phyloP scores from a whole-genome alignment of 2,888 invertebrate genomes.

The Nycteola revayana region DNA sequence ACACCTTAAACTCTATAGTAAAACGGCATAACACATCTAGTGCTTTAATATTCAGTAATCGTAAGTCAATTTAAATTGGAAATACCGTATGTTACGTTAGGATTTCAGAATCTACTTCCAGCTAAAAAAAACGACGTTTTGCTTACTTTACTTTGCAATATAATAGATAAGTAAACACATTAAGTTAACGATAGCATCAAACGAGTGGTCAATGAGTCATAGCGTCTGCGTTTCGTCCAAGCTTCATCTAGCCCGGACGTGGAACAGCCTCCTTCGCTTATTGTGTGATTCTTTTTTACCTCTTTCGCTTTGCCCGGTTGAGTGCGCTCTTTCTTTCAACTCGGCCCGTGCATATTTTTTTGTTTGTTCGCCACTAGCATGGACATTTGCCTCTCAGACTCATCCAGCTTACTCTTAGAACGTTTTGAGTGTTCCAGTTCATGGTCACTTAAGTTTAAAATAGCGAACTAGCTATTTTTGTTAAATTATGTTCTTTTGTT shows the following conservation, averaged over 20 bases:
- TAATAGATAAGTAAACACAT: not conserved
- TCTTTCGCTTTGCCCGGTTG: constrained; percentile 58
- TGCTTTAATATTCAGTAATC: too few species aligned
- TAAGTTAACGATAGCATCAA: constrained; percentile 8
- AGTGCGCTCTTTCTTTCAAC: constrained; percentile 63
- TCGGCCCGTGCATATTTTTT: constrained; percentile 56
- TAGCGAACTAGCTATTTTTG: constrained; percentile 31
- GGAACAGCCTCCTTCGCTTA: constrained; percentile 55
- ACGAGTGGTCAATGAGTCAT: constrained; percentile 32
- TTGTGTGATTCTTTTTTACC: constrained; percentile 62
- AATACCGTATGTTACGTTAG: too few species aligned
- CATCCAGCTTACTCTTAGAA: constrained; percentile 43
- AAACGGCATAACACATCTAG: too few species aligned
- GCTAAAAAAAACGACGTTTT: too few species aligned
- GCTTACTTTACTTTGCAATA: too few species aligned
- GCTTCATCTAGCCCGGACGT: constrained; percentile 60
- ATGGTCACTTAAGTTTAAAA: constrained; percentile 46
- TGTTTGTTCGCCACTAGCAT: constrained; percentile 57
- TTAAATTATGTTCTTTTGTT: constrained; percentile 28
- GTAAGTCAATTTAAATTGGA: too few species aligned
- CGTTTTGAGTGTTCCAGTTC: constrained; percentile 42
- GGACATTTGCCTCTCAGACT: constrained; percentile 63
- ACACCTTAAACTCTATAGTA: too few species aligned
- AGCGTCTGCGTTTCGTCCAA: constrained; percentile 55
- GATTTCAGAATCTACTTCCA: too few species aligned